phyloP scores from a whole-genome alignment of 2,113 vertebrate genomes.

The Ictidomys tridecemlineatus region DNA sequence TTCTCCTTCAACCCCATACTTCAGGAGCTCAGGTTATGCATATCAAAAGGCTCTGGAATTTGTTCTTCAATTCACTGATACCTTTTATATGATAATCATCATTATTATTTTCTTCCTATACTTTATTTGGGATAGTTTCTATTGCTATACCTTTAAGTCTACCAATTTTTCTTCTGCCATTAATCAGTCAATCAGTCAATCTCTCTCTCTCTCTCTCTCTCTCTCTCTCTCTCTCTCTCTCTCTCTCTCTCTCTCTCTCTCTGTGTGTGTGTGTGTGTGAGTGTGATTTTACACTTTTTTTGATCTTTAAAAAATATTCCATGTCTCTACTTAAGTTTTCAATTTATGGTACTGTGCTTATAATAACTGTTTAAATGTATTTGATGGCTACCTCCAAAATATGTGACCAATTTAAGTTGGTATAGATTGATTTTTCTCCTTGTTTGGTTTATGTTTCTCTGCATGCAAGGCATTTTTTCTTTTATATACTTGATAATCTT shows the following conservation, averaged over 20 bases:
- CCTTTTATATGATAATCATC: neutral
- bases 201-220: neutral
- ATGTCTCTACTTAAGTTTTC: slow-evolving; percentile 8
- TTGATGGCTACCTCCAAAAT: neutral
- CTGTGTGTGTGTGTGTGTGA: neutral
- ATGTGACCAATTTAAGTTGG: neutral
- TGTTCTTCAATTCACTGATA: neutral
- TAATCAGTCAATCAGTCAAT: neutral
- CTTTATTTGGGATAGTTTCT: slow-evolving; percentile 22
- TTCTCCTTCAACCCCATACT: neutral
- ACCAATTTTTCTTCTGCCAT: neutral
- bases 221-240: neutral
- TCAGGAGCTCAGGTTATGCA: neutral
- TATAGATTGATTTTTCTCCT: neutral
- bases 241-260: neutral
- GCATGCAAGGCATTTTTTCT: neutral
- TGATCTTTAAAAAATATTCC: neutral
- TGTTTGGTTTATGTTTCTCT: neutral
- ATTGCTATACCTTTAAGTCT: neutral
- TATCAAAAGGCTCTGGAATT: slow-evolving; percentile 21
- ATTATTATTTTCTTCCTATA: neutral
- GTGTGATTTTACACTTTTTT: neutral
- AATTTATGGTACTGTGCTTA: neutral
- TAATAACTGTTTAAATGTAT: neutral
- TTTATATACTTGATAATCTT: slow-evolving; percentile 6